phyloP scores from a whole-genome alignment of 1,140 invertebrate species.

The Nymphalis io region DNA sequence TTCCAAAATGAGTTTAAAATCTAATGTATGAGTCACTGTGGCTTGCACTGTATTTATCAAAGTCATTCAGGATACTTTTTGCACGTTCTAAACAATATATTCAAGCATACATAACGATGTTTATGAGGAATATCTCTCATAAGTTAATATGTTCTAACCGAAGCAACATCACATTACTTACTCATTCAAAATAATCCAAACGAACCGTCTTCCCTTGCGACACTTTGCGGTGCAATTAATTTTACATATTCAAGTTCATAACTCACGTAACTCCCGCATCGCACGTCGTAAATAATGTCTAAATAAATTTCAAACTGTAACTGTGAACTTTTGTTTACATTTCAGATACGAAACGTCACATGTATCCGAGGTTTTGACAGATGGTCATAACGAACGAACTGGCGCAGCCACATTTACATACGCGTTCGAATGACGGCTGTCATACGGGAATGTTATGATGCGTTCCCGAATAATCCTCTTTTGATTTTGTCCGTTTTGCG shows the following conservation, averaged over 20 bases:
- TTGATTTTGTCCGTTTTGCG: slow-evolving; percentile 57
- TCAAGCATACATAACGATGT: slow-evolving; percentile 22
- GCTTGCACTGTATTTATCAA: slow-evolving; percentile 4
- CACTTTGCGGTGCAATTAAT: slow-evolving; percentile 71
- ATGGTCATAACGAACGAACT: slow-evolving; percentile 72
- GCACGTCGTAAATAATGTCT: slow-evolving; percentile 66
- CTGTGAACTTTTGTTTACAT: slow-evolving; percentile 76
- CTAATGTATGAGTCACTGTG: slow-evolving; percentile 23
- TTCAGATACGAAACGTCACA: slow-evolving; percentile 76
- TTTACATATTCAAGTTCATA: slow-evolving; percentile 75
- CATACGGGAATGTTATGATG: slow-evolving; percentile 31
- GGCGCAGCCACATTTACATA: slow-evolving; percentile 70
- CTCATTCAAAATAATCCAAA: slow-evolving; percentile 76
- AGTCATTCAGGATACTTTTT: slow-evolving; percentile 15
- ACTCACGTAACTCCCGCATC: slow-evolving; percentile 62
- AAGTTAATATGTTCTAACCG: slow-evolving; percentile 31
- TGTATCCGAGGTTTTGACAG: slow-evolving; percentile 76
- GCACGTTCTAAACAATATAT: slow-evolving; percentile 17
- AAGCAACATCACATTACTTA: slow-evolving; percentile 65
- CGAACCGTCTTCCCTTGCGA: slow-evolving; percentile 50
- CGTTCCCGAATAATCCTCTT: slow-evolving; percentile 43
- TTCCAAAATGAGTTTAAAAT: neutral
- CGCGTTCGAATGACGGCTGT: slow-evolving; percentile 38
- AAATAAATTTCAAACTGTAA: slow-evolving; percentile 58
- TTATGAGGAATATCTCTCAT: slow-evolving; percentile 32